Conservation (phyloP, 1,140 invertebrate genomes). For the Platyura marginata region DNA sequence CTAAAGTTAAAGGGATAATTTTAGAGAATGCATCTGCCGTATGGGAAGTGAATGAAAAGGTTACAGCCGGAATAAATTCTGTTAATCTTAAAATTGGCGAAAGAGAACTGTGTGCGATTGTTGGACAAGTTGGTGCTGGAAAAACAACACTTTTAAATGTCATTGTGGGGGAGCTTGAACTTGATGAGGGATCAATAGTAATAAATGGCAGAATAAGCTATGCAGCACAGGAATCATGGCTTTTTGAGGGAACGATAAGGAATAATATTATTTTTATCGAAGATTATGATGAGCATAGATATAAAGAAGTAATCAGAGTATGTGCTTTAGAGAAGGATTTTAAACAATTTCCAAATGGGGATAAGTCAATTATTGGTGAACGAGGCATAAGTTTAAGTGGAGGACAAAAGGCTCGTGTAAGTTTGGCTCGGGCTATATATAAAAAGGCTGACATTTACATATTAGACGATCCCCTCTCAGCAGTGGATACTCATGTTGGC, state of each 20-base stretch:
- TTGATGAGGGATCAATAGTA: slow-evolving; percentile 22
- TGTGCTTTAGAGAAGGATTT: slow-evolving; percentile 38
- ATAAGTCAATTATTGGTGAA: slow-evolving; percentile 36
- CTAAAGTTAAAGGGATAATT: slow-evolving; percentile 18
- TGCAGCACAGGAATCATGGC: slow-evolving; percentile 62
- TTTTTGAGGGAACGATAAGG: no score
- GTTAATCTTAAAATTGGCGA: no score
- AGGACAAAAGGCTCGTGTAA: no score
- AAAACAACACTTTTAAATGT: slow-evolving; percentile 60
- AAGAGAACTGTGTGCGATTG: no score
- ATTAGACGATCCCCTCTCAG: slow-evolving; percentile 64
- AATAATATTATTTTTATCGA: slow-evolving; percentile 69
- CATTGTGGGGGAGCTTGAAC: slow-evolving; percentile 50
- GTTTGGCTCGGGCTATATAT: no score
- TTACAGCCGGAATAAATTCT: no score
- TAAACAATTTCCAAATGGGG: no score
- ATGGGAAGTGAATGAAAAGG: slow-evolving; percentile 22
- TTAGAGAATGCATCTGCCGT: slow-evolving; percentile 30
- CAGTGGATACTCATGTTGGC: slow-evolving; percentile 62
- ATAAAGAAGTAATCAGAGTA: slow-evolving; percentile 35
- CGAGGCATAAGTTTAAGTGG: no score
- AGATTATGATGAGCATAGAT: slow-evolving; percentile 35
- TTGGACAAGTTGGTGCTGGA: slow-evolving; percentile 64
- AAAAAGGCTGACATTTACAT: slow-evolving; percentile 47
- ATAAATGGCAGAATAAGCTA: slow-evolving; percentile 50